These are phyloP conservation scores for Coleophora flavipennella DNA, from an alignment of 2,888 invertebrate genomes.

Conservation along the genomic window DNA sequence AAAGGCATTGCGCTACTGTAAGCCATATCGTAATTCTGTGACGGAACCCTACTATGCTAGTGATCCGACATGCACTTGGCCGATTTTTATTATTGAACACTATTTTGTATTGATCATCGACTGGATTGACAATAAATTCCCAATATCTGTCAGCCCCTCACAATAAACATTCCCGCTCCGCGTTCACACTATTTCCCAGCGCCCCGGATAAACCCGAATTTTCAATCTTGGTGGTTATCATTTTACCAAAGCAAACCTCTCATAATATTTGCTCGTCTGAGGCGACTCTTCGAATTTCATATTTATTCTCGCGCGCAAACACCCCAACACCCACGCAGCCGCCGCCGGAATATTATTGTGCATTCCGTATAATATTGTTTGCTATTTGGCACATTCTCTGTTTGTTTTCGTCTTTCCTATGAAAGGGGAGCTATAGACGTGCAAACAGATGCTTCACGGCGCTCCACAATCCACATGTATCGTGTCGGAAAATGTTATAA, in stretches of 20 bases:
- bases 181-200: conserved; percentile 28
- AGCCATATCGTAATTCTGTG: too few species aligned
- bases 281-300: conserved; percentile 69
- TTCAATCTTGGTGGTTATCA: conserved; percentile 70
- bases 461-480: conserved; percentile 37
- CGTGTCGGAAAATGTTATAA: conserved; percentile 57
- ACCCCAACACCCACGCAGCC: conserved; percentile 35
- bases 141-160: background rate
- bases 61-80: too few species aligned
- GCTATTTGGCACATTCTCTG: conserved; percentile 72
- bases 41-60: too few species aligned
- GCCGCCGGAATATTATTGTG: conserved; percentile 71
- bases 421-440: conserved; percentile 67
- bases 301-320: conserved; percentile 70
- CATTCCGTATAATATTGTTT: conserved; percentile 74
- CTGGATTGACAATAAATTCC: conserved; percentile 1
- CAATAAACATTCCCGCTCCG: background rate
- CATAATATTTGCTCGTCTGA: conserved; percentile 66
- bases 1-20: too few species aligned
- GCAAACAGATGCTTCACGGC: conserved; percentile 58
- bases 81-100: background rate
- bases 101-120: conserved; percentile 29
- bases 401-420: conserved; percentile 71
- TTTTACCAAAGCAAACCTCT: conserved; percentile 69
- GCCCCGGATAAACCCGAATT: conserved; percentile 59